These are phyloP conservation scores for Brienomyrus longianalis DNA, from an alignment of 2,113 vertebrate species.

Conservation along the genomic window DNA sequence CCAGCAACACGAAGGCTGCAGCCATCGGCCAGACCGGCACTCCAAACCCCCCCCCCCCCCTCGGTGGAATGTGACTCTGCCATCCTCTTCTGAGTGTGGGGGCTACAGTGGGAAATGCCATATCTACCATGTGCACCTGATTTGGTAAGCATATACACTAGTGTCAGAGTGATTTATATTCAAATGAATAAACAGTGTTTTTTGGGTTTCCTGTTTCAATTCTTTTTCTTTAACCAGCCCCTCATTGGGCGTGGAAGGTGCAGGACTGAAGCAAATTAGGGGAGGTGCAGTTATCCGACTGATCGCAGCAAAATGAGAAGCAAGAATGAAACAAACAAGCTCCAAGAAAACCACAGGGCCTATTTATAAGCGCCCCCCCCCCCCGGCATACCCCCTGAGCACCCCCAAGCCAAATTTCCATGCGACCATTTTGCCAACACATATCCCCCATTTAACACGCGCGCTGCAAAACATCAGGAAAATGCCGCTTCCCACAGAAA, in stretches of 20 bases:
- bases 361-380: neutral
- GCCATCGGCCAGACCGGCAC: neutral
- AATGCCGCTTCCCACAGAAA: neutral
- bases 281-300: neutral
- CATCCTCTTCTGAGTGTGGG: neutral
- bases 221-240: neutral
- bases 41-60: too few relatives aligned
- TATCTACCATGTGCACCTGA: neutral
- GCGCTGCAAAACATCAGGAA: neutral
- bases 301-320: neutral
- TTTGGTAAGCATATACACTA: neutral
- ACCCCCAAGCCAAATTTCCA: neutral
- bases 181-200: neutral
- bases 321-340: neutral
- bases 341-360: neutral
- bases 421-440: neutral
- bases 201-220: neutral
- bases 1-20: neutral
- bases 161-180: neutral
- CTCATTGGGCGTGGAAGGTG: neutral
- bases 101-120: neutral
- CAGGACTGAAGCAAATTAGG: neutral
- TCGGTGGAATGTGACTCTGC: too few relatives aligned
- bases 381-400: neutral
- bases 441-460: neutral